Base-by-base conservation (phyloP, 2,888 invertebrate species). In the Gryllus longicercus region DNA sequence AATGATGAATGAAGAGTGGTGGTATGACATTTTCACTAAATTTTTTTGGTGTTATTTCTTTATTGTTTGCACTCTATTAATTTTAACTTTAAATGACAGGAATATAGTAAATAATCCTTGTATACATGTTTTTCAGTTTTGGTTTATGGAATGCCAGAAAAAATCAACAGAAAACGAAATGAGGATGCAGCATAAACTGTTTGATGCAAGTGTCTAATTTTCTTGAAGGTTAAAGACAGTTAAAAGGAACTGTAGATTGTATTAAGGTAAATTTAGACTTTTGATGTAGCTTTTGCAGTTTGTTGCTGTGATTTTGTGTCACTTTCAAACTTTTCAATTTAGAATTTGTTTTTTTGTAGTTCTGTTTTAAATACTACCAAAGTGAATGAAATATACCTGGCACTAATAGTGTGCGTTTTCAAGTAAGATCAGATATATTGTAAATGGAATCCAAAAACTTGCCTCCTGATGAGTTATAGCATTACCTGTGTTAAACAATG, bases 1-100 rank as follows among this genome's bases (percentile, higher is more conserved):
- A 74, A 76, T n/a, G 80, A 80, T n/a, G 80, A 80, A 49, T 80
- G 79, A 80, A 80, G 38, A 14, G 63, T 63, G 63, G 63, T 63
- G 63, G 63, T 63, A 63, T 63, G 63, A 63, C 3, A 63, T 63
- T 63, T 63, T 63, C n/a, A 63, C 38, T 63, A 63, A 63, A 63
- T 63, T 63, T 10, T 14, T n/a, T 63, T 63, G n/a, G 14, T 63
- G n/a, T 14, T 63, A 18, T n/a, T 18, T 63, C 14, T n/a, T 63
- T 63, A 10, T 63, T 63, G n/a, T 14, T 63, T 11, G 16, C 12
- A 18, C 63, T 18, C 14, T 63, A 18, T 63, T n/a, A 18, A 14
- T 63, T 63, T 63, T 63, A 14, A 63, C 16, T 14, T n/a, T 63
- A n/a, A 18, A 8, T 63, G 63, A 63, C 14, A 63, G 8, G 2